A percentile compares a stretch with the other conserved stretches of the same genome.
These are phyloP conservation scores for Sinonovacula constricta DNA, from an alignment of 1,140 invertebrate species.

Conservation along the genomic window DNA sequence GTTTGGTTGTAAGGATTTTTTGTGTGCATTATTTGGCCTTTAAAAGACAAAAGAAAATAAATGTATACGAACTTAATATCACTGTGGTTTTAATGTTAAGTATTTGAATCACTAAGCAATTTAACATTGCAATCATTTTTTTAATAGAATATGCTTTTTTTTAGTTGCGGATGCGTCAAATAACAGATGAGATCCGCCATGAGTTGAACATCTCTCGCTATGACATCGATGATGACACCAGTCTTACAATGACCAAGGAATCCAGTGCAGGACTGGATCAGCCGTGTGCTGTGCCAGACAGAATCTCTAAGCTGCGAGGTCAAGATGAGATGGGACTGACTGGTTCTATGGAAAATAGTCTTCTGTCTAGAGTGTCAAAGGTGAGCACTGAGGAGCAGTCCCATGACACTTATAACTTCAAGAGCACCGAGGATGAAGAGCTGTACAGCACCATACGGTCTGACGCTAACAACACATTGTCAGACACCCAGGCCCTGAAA, in stretches of 20 bases:
- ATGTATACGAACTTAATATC: too few relatives aligned
- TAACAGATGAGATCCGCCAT: conserved; percentile 35
- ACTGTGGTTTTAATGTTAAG: too few relatives aligned
- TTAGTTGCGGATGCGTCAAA: conserved; percentile 28
- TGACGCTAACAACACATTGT: conserved; percentile 40
- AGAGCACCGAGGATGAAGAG: conserved; percentile 43
- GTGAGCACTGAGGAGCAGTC: conserved; percentile 46
- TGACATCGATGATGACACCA: conserved; percentile 46
- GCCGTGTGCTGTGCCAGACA: background rate
- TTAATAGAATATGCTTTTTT: too few relatives aligned
- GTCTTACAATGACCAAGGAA: conserved; percentile 33
- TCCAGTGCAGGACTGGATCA: too few relatives aligned
- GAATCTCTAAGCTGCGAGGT: background rate
- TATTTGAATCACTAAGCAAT: too few relatives aligned
- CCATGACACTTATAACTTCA: conserved; percentile 36
- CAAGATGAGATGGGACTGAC: conserved; percentile 16
- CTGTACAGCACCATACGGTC: conserved; percentile 31
- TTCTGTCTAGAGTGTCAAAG: conserved; percentile 29
- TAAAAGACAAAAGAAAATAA: too few relatives aligned
- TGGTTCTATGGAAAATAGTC: conserved; percentile 20
- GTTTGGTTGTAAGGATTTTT: too few relatives aligned
- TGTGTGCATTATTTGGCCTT: too few relatives aligned
- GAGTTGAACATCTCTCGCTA: conserved; percentile 39
- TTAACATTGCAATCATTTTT: too few relatives aligned
- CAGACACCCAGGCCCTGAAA: conserved; percentile 19